Base-by-base conservation (phyloP, 2,113 vertebrate species). In the Bagarius yarrelli region DNA sequence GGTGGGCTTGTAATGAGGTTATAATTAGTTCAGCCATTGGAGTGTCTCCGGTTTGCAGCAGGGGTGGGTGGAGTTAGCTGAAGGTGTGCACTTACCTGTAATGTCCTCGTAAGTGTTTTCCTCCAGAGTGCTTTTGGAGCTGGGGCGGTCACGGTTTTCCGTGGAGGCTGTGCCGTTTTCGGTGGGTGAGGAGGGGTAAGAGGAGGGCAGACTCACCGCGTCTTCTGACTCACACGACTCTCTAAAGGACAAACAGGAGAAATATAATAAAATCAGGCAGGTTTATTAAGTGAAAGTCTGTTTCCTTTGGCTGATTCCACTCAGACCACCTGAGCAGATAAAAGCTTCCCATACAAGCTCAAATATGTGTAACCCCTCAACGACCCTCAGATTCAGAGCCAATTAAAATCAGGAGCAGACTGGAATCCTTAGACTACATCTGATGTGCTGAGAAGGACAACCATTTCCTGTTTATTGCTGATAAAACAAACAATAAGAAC, bases 31-130 rank as follows among this genome's bases (percentile, higher is more conserved):
- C n/a, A n/a, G n/a, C n/a, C n/a, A n/a, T n/a, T n/a, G n/a, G n/a
- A n/a, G n/a, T n/a, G n/a, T 6, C 44, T 47, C 44, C 11, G 4
- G 44, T 47, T 47, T 4, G 36, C 11, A 47, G 4, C 9, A 11
- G 44, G 44, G 1, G 4, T 34, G 30, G 15, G 13, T 25, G n/a
- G 63, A 21, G 76, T 44, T 47, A 59, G 67, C 15, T 55, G 15
- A 23, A 34, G 70, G 8, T 60, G n/a, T 36, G n/a, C 85, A 74
- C 96, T 96, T 94, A 99, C 98, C 97, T 88, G 97, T 94, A 80
- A 99, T 98, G 85, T 99, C 98, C 91, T 99, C 98, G 83, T 99
- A 99, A 84, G 97, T 92, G 84, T 99, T 99, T 88, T 99, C 98
- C 94, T 99, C 96, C 93, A 95, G 95, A 94, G 96, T 96, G 96